Base-by-base conservation (phyloP, 2,888 invertebrate genomes). In the Drosophila phalerata region DNA sequence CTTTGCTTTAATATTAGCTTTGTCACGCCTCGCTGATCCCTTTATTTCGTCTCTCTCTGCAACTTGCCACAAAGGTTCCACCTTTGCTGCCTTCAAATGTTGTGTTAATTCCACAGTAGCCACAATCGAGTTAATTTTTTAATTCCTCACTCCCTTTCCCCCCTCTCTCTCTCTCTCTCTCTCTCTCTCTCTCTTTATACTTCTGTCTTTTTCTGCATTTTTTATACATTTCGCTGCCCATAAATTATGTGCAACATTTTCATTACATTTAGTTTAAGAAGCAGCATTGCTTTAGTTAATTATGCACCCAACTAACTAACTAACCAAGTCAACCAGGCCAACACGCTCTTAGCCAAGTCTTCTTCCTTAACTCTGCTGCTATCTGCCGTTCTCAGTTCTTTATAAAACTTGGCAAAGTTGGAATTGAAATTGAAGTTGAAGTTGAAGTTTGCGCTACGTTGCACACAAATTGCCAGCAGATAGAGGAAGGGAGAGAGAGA, bases 181-280 rank as follows among this genome's bases (percentile, higher is more conserved):
- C 25, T 2, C 32, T 11, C 17, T 2, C 17, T 9, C 9, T 22
- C 25, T 30, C 13, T 38, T 34, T 32, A 3, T 19, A 10, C 5
- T 32, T 22, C 15, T 22, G 1, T 11, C 13, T 22, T 37, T 19
- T 17, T 28, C 8, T 28, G 8, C 28, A 28, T 28, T 49, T 57
- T 28, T 64, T 40, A 37, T 38, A 38, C n/a, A 42, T 34, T 62
- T 49, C 32, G 30, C 11, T 8, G 6, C 10, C 62, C 73, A 81
- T 86, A 88, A 89, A 86, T 86, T 89, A 89, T 89, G 86, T 72
- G 85, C 84, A 89, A 86, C 89, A 85, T 86, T 85, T 86, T 89
- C 81, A 86, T 86, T 88, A 34, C 32, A 40, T 53, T 87, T 66
- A 17, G 74, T 56, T 88, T 84, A 84, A 77, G 67, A 65, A 61